phyloP scores from a whole-genome alignment of 2,888 invertebrate species.

The Epistrophe grossulariae region DNA sequence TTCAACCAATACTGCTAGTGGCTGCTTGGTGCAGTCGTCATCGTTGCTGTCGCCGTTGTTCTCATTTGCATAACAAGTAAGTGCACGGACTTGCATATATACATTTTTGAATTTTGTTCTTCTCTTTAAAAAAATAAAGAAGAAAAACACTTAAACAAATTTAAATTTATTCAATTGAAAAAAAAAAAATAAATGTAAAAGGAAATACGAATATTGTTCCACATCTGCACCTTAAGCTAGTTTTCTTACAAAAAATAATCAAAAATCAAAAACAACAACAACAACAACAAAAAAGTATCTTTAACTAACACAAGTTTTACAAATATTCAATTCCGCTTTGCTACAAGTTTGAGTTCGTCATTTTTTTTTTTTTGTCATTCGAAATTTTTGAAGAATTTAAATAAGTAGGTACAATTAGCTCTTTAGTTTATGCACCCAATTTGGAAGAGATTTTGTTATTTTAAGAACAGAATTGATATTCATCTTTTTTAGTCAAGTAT shows the following conservation, averaged over 20 bases:
- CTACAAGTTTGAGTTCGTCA: background rate
- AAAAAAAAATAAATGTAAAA: conserved; percentile 10
- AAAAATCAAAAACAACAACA: background rate
- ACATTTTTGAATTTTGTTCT: conserved; percentile 5
- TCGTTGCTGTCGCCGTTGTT: conserved; percentile 64
- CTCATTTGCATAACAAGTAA: conserved; percentile 73
- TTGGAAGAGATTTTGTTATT: conserved; percentile 1
- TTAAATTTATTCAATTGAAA: conserved; percentile 71
- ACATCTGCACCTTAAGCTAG: conserved; percentile 46
- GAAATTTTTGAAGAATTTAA: background rate
- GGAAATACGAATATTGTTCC: conserved; percentile 37
- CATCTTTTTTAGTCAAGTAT: background rate
- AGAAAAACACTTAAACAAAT: conserved; percentile 38
- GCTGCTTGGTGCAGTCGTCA: conserved; percentile 27
- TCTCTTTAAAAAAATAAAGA: background rate
- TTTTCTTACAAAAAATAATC: background rate
- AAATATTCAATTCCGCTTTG: conserved; percentile 22
- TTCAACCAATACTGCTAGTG: conserved; percentile 25
- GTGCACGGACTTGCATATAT: conserved; percentile 63
- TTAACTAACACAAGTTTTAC: conserved; percentile 35
- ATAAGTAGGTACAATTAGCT: conserved; percentile 17
- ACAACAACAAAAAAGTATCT: conserved; percentile 29
- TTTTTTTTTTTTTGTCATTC: background rate
- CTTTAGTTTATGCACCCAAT: conserved; percentile 27
- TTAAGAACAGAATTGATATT: conserved; percentile 5